phyloP scores from a whole-genome alignment of 1,140 invertebrate genomes.

The Ips nitidus region DNA sequence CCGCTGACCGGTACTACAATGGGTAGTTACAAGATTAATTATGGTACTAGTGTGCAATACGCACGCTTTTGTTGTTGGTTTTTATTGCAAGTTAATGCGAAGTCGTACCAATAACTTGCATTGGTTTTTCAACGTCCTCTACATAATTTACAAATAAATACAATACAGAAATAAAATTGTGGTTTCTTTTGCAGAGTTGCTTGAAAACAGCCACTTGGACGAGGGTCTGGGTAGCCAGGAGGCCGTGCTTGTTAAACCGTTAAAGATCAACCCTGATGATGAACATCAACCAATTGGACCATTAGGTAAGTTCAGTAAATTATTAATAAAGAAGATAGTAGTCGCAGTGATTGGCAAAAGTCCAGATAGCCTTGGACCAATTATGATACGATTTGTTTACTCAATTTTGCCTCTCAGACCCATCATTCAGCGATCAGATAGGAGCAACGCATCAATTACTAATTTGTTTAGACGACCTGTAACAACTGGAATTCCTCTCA shows the following conservation, averaged over 20 bases:
- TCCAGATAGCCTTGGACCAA: background rate
- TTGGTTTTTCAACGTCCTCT: too few species aligned
- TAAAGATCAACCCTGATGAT: constrained; percentile 47
- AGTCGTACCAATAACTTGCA: too few species aligned
- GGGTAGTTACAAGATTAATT: constrained; percentile 16
- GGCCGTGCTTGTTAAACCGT: constrained; percentile 45
- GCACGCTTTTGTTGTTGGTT: background rate
- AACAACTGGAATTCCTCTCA: background rate
- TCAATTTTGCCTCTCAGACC: too few species aligned
- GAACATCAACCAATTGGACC: constrained; percentile 16
- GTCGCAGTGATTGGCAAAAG: background rate
- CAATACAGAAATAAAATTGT: too few species aligned
- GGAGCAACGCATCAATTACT: background rate
- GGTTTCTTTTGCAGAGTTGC: constrained; percentile 37
- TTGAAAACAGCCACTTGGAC: constrained; percentile 38
- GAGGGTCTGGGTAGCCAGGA: constrained; percentile 30
- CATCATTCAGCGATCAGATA: too few species aligned
- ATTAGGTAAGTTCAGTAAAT: constrained; percentile 5
- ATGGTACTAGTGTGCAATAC: background rate
- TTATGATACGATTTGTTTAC: background rate
- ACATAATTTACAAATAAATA: too few species aligned
- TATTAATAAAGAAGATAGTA: constrained; percentile 4
- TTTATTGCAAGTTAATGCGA: too few species aligned
- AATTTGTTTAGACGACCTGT: constrained; percentile 1
- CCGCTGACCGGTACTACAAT: constrained; percentile 5